Percentiles rank a stretch among this genome's conserved stretches.
These are phyloP conservation scores for Vulpes lagopus DNA, from an alignment of 2,113 vertebrate species.

Conservation along the genomic window DNA sequence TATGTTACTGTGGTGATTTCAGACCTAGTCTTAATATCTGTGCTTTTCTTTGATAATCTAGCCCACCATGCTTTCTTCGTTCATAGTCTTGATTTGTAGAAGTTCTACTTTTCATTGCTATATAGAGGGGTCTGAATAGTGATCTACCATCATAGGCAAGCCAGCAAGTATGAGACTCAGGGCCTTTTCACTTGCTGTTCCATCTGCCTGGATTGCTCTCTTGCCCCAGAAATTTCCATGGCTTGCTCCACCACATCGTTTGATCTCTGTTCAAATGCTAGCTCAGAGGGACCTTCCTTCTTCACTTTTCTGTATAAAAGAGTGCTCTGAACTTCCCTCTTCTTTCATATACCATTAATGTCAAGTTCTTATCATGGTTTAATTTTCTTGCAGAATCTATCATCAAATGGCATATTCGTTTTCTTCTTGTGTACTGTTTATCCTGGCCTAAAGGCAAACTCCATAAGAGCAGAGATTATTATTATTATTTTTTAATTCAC, in stretches of 20 bases:
- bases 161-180: neutral
- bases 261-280: neutral
- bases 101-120: neutral
- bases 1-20: neutral
- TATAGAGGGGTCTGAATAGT: neutral
- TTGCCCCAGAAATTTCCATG: neutral
- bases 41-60: neutral
- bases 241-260: neutral
- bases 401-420: neutral
- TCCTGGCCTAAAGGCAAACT: neutral
- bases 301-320: neutral
- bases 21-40: neutral
- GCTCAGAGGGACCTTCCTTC: neutral
- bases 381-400: neutral
- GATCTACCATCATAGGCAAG: neutral
- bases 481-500: neutral
- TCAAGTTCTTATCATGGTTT: neutral
- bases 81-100: neutral
- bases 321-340: neutral
- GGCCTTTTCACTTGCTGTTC: neutral
- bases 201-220: neutral
- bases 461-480: neutral
- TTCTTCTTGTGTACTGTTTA: neutral
- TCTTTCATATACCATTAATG: neutral
- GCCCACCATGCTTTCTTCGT: neutral